Base-by-base conservation (phyloP, 2,888 invertebrate genomes). In the Melanargia galathea region DNA sequence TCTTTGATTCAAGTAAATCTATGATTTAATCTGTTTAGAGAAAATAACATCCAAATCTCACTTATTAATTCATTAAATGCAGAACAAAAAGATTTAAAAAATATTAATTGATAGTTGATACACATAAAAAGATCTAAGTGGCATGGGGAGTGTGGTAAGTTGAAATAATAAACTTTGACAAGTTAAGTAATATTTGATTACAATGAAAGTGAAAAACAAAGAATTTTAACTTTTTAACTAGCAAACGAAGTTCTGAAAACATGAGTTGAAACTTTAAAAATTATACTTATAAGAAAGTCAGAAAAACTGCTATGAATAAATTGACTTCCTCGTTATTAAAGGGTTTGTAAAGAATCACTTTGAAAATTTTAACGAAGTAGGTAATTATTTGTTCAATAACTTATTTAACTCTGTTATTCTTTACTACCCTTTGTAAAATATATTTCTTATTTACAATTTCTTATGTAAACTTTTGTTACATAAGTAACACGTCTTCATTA, bases 361-460 rank as follows among this genome's bases (percentile, higher is more conserved):
- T 38, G 1, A 35, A 59, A 59, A 45, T 35, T 54, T 60, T 60
- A 60, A 54, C 52, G 40, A 60, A 16, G 30, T 45, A 52, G 22
- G 43, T 60, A 60, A 60, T 40, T 60, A 52, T 52, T 52, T 52
- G 52, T 52, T 52, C 20, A 20, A 52, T 10, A 52, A 35, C 20
- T 33, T 33, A 30, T 7, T 3, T 8, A 57, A 46, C 30, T 2
- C 11, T 8, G 18, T 30, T 45, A n/a, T 18, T 22, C n/a, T 22
- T 43, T 16, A 11, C 0, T 10, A 1, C 24, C 24, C 11, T 24
- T 48, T 48, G 1, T 10, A 45, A 38, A 38, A 38, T 4, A 38
- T 38, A 11, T n/a, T 33, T 11, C 8, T 35, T 38, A n/a, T 18
- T 10, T 16, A 8, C 7, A 43, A 18, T 18, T 18, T 16, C n/a